phyloP scores from a whole-genome alignment of 2,888 invertebrate species.

The Dendrolimus houi region DNA sequence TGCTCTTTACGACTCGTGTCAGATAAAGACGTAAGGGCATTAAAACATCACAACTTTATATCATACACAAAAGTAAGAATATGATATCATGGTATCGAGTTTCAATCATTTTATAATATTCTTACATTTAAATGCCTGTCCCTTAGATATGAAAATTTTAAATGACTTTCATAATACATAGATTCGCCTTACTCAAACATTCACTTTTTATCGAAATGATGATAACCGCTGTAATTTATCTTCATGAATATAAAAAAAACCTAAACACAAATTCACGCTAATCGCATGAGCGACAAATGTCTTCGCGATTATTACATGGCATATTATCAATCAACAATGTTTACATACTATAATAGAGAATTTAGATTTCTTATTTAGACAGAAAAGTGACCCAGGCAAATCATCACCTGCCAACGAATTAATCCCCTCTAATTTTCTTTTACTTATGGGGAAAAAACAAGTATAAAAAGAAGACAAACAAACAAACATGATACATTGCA shows the following conservation, averaged over 20 bases:
- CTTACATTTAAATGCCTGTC: neutral
- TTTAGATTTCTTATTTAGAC: no score
- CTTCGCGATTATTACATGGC: no score
- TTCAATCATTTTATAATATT: neutral
- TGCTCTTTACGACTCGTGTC: constrained; percentile 67
- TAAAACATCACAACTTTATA: constrained; percentile 57
- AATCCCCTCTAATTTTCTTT: no score
- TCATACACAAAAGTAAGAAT: constrained; percentile 24
- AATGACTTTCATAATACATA: neutral
- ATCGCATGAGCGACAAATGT: neutral
- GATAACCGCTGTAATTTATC: constrained; percentile 1
- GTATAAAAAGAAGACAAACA: no score
- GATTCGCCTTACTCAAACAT: neutral
- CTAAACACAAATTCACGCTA: neutral
- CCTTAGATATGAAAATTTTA: neutral
- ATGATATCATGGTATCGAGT: constrained; percentile 1
- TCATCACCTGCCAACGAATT: no score
- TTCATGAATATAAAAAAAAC: neutral
- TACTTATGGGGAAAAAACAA: no score
- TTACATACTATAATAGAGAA: no score
- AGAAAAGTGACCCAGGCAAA: no score
- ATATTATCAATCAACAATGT: no score
- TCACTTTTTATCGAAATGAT: constrained; percentile 4
- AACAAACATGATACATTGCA: no score
- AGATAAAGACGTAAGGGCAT: constrained; percentile 70